phyloP scores from a whole-genome alignment of 1,140 invertebrate genomes.

The Drosophila takahashii region DNA sequence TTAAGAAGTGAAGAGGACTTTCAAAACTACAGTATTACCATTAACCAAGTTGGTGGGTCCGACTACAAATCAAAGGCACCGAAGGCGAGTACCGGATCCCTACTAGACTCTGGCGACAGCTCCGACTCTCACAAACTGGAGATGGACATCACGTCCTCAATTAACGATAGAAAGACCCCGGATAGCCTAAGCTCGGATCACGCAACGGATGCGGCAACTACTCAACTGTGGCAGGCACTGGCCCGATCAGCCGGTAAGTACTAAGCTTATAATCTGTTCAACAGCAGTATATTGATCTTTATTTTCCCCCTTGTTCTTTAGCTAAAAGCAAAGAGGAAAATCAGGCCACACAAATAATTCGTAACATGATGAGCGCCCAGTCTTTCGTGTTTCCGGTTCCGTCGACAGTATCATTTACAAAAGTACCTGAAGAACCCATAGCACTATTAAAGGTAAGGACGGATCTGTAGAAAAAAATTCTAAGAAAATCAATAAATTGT shows the following conservation, averaged over 20 bases:
- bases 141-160: slow-evolving; percentile 66
- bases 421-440: slow-evolving; percentile 81
- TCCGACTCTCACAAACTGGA: slow-evolving; percentile 83
- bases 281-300: background rate
- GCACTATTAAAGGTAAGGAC: slow-evolving; percentile 76
- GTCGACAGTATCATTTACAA: slow-evolving; percentile 68
- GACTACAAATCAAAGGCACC: slow-evolving; percentile 51
- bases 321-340: slow-evolving; percentile 85
- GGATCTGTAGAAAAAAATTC: background rate
- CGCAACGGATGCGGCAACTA: slow-evolving; percentile 86
- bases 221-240: slow-evolving; percentile 87
- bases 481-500: background rate
- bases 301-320: slow-evolving; percentile 16
- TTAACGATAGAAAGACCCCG: slow-evolving; percentile 83
- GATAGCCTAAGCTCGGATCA: slow-evolving; percentile 87
- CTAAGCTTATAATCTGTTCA: too few species aligned
- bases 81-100: slow-evolving; percentile 42
- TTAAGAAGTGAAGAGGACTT: slow-evolving; percentile 49
- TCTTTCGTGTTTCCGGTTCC: slow-evolving; percentile 89
- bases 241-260: slow-evolving; percentile 85
- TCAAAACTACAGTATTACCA: slow-evolving; percentile 72
- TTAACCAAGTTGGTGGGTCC: slow-evolving; percentile 53
- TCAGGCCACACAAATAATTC: slow-evolving; percentile 89
- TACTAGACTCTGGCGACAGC: slow-evolving; percentile 74
- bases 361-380: slow-evolving; percentile 89